Base-by-base conservation (phyloP, 1,140 invertebrate species). In the Drosophila bipectinata region DNA sequence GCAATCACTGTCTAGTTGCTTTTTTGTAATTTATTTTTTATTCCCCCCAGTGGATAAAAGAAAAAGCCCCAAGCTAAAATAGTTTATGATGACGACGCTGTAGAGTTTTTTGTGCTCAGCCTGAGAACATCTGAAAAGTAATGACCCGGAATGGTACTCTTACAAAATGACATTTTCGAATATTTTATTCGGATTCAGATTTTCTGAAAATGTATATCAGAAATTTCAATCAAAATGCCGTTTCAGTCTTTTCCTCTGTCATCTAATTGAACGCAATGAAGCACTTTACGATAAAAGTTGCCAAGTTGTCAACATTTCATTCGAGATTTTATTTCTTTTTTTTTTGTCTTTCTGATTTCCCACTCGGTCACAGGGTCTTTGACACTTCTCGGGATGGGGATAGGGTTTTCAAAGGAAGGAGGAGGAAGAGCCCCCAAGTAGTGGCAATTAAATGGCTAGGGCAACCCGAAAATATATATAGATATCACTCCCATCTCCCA, bases 321-420 rank as follows among this genome's bases (percentile, higher is more conserved):
- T 72, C 60, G 54, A 52, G 60, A 57, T 53, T 75, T 56, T 75
- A 51, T 73, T 73, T 64, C 59, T 73, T 55, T 30, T 21, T 21
- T 21, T 21, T 21, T 21, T 18, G 18, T 18, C 21, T 21, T 39
- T 67, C 48, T 69, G 51, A 69, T 69, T 73, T 26, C 53, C 48
- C 79, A 88, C 79, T 90, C 80, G 87, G 87, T 90, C 87, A 90
- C 66, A 76, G 79, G 87, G 87, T 90, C 87, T 90, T 90, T 90
- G 87, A 90, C 87, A 82, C 82, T 82, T 85, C 32, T 4, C 10
- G 24, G 44, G 34, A 18, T 45, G 55, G 62, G 32, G 21, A 9
- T 21, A 15, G 54, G 12, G 39, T n/a, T 58, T 1, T 4, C 14
- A 14, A 56, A 24, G n/a, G 21, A 21, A 39, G 24, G 39, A 54